Conservation (phyloP, 2,888 invertebrate species). For the Stegana nigrithorax region DNA sequence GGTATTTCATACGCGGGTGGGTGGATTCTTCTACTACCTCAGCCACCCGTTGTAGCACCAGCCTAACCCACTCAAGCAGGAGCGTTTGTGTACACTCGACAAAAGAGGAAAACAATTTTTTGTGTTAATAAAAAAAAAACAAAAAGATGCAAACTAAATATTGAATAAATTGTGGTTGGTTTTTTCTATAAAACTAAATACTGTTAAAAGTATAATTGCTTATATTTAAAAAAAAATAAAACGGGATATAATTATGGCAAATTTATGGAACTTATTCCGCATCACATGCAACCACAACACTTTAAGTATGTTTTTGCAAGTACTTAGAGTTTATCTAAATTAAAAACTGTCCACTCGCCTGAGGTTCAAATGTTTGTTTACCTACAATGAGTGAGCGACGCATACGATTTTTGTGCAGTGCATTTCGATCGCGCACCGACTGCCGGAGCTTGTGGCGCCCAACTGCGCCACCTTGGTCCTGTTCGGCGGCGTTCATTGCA, state of each 20-base stretch:
- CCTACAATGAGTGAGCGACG: conserved; percentile 49
- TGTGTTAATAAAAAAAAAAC: too few relatives aligned
- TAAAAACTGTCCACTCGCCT: conserved; percentile 47
- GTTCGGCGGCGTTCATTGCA: conserved; percentile 63
- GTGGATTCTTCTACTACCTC: too few relatives aligned
- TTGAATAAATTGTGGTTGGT: too few relatives aligned
- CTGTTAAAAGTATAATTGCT: background rate
- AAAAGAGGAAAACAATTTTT: too few relatives aligned
- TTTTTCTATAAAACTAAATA: too few relatives aligned
- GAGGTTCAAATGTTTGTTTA: conserved; percentile 12
- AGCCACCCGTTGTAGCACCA: too few relatives aligned
- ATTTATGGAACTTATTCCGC: conserved; percentile 48
- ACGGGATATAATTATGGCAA: background rate
- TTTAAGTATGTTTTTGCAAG: conserved; percentile 6
- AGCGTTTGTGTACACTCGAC: too few relatives aligned
- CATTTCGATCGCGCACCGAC: conserved; percentile 58
- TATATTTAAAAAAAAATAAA: conserved; percentile 24
- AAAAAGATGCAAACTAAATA: too few relatives aligned
- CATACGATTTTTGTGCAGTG: conserved; percentile 54
- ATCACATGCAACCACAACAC: conserved; percentile 46
- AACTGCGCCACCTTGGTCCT: conserved; percentile 26
- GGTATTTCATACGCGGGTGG: too few relatives aligned
- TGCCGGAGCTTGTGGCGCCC: conserved; percentile 55
- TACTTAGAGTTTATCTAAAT: conserved; percentile 33
- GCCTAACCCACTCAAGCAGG: too few relatives aligned